Conservation (phyloP, 2,113 vertebrate species). For the Hyla sarda region DNA sequence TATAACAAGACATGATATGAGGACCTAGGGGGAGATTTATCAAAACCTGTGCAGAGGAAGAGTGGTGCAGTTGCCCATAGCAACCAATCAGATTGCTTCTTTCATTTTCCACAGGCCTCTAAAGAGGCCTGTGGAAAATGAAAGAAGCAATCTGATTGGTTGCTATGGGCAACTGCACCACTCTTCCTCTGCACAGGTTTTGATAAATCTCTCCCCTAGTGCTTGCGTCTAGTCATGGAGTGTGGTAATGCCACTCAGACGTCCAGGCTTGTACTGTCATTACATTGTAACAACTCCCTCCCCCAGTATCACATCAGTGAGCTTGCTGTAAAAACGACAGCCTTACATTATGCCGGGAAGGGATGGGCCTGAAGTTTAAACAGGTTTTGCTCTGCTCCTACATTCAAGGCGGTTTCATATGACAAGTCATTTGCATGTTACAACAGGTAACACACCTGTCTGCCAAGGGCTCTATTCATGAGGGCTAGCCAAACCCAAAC, state of each 20-base stretch:
- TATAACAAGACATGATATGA: neutral
- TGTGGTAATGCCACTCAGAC: neutral
- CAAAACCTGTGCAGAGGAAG: too few species aligned
- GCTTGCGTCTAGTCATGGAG: neutral
- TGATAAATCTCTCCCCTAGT: too few species aligned
- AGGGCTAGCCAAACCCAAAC: conserved; percentile 70
- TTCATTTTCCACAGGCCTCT: too few species aligned
- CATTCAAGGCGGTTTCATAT: conserved; percentile 70
- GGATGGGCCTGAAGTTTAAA: conserved; percentile 77
- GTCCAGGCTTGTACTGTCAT: conserved; percentile 27
- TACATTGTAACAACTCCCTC: neutral
- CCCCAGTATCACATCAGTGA: neutral
- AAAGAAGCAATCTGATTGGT: too few species aligned
- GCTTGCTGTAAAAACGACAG: neutral
- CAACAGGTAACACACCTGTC: conserved; percentile 83
- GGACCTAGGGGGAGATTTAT: too few species aligned
- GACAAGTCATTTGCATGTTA: conserved; percentile 76
- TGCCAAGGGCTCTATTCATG: conserved; percentile 67
- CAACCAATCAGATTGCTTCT: too few species aligned
- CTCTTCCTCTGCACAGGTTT: too few species aligned
- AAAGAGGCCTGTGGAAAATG: too few species aligned
- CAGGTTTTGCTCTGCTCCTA: conserved; percentile 75
- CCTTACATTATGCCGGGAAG: conserved; percentile 48
- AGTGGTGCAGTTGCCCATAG: too few species aligned
- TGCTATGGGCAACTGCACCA: too few species aligned